Percentiles rank a stretch among this genome's conserved stretches.
Evolutionary conservation across 2,113 vertebrate species (phyloP).

Genomic region (Paraplagusia blochii): DNA sequence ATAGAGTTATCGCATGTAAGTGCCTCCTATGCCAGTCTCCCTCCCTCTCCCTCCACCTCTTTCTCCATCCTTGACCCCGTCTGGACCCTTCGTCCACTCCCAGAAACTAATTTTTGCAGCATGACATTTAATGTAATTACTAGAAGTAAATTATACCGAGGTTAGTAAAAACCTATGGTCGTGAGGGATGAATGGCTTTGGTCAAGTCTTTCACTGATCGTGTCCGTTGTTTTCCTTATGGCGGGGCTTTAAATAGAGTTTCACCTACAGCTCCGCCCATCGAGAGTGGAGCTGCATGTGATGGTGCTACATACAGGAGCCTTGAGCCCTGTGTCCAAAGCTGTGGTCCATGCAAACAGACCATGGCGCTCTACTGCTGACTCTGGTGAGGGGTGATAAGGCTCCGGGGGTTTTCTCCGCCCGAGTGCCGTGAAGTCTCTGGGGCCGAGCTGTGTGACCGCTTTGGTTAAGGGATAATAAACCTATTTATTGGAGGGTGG

Average conservation of each 20-base stretch:
- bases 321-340: slow-evolving; percentile 55
- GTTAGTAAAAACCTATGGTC: too few species aligned
- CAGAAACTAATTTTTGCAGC: too few species aligned
- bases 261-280: slow-evolving; percentile 16
- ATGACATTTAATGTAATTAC: too few species aligned
- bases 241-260: slow-evolving; percentile 16
- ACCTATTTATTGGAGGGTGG: slow-evolving; percentile 42
- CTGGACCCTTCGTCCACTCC: too few species aligned
- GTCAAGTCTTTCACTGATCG: neutral
- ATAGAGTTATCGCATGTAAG: slow-evolving; percentile 13
- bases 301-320: slow-evolving; percentile 8
- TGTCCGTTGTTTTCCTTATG: neutral
- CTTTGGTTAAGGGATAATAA: slow-evolving; percentile 69
- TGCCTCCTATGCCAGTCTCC: neutral
- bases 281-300: neutral
- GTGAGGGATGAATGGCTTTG: too few species aligned
- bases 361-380: slow-evolving; percentile 45
- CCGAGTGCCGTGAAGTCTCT: slow-evolving; percentile 23
- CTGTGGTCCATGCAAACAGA: slow-evolving; percentile 34
- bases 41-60: neutral
- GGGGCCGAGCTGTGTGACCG: slow-evolving; percentile 58
- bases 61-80: too few species aligned
- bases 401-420: slow-evolving; percentile 27
- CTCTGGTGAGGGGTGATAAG: slow-evolving; percentile 63
- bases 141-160: too few species aligned